Base-by-base conservation (phyloP, 2,113 vertebrate species). In the Callipepla squamata region DNA sequence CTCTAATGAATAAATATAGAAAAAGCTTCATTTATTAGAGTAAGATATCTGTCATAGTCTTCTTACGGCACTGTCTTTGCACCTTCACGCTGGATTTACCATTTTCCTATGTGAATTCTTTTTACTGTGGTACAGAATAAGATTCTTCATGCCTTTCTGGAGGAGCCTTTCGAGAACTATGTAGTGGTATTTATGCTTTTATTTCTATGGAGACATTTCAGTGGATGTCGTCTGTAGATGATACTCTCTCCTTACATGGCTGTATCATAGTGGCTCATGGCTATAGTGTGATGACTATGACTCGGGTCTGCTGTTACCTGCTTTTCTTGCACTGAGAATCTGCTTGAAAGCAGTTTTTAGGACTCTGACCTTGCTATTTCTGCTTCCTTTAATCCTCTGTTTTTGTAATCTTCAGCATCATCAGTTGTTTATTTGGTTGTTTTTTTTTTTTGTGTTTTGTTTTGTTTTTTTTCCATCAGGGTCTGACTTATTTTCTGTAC, bases 381-480 rank as follows among this genome's bases (percentile, higher is more conserved):
- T 82, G 36, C 20, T 1, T 1, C 2, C 1, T 65, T 85, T 79
- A 65, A 73, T 58, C 19, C 38, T 59, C 45, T 1, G 2, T 40
- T 82, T 18, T 45, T 62, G 48, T 18, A 32, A 0, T 77, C 53
- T 80, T 92, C 62, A 8, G 13, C 65, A 59, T 23, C 1, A 1
- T 45, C 32, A 34, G 11, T 36, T 36, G 36, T 36, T 36, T 36
- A 36, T 36, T 36, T 36, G 36, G 36, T 36, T 36, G 36, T 36
- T 36, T 36, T 11, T 40, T 59, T 91, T 65, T 61, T 77, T 93
- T 83, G n/a, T n/a, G n/a, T n/a, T n/a, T n/a, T n/a, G n/a, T n/a
- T n/a, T n/a, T 36, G 10, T 40, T 59, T 91, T 65, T 65, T 77
- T 93, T 83, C 55, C 17, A 12, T 12, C 42, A 68, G 21, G 7